These are phyloP conservation scores for Anastrepha obliqua DNA, from an alignment of 1,140 invertebrate species.

Conservation along the genomic window DNA sequence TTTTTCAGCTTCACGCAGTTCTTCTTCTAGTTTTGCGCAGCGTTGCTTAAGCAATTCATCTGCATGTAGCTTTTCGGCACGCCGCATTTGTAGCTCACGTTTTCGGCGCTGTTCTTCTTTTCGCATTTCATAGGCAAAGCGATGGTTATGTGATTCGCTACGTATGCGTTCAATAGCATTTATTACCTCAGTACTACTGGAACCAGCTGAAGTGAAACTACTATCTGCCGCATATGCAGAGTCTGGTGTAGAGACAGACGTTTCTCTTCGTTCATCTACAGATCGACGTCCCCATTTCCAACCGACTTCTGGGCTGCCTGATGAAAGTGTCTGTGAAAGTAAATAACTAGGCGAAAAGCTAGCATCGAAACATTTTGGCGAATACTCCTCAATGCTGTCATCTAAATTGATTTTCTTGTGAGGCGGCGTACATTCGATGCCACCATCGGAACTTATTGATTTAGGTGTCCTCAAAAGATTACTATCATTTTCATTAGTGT, in stretches of 20 bases:
- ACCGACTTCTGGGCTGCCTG: constrained; percentile 68
- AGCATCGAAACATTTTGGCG: constrained; percentile 62
- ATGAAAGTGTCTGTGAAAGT: constrained; percentile 67
- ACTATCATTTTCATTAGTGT: neutral
- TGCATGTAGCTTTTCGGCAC: constrained; percentile 65
- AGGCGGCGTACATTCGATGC: constrained; percentile 64
- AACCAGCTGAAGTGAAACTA: constrained; percentile 66
- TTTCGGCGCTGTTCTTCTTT: constrained; percentile 28
- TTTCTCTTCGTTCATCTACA: constrained; percentile 31
- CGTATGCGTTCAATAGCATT: neutral
- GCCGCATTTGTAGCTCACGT: constrained; percentile 62
- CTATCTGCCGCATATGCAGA: constrained; percentile 64
- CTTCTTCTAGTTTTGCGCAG: constrained; percentile 65
- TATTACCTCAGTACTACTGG: constrained; percentile 39
- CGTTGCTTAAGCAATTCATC: constrained; percentile 66
- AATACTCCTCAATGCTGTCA: constrained; percentile 69
- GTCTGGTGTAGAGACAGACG: constrained; percentile 57
- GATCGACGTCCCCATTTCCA: constrained; percentile 66
- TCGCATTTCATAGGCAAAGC: constrained; percentile 59
- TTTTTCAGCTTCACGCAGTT: constrained; percentile 62
- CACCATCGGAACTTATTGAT: constrained; percentile 60
- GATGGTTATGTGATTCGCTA: neutral
- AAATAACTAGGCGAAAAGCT: constrained; percentile 66
- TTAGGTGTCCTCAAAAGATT: constrained; percentile 28
- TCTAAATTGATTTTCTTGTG: constrained; percentile 64